phyloP scores from a whole-genome alignment of 2,113 vertebrate genomes.

The Pipra filicauda region DNA sequence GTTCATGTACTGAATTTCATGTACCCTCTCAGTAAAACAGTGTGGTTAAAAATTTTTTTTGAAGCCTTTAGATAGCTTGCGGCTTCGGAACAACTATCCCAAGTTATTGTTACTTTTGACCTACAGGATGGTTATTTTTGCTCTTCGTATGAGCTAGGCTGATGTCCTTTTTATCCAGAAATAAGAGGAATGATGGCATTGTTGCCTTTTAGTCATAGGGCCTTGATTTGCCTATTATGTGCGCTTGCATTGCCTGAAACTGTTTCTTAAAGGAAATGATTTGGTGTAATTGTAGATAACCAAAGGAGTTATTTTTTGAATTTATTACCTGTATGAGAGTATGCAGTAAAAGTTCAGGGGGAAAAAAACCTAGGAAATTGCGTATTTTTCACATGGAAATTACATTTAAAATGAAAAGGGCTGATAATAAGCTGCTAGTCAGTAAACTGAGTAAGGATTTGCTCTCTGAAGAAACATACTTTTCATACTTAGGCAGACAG shows the following conservation, averaged over 20 bases:
- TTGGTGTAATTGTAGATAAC: not conserved
- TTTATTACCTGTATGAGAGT: not conserved
- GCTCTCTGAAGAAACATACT: not conserved
- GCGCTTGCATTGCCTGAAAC: not conserved
- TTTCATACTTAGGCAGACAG: not conserved
- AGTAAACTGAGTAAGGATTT: not conserved
- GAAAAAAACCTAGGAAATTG: rapidly evolving
- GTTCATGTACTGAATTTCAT: not conserved
- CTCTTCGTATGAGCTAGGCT: not conserved
- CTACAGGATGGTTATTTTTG: not conserved
- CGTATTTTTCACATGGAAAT: not conserved
- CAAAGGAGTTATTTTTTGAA: not conserved
- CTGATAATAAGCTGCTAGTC: not conserved
- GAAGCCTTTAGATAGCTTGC: not conserved
- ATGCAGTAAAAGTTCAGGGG: not conserved
- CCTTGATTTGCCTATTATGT: not conserved
- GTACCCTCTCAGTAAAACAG: not conserved
- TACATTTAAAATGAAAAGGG: not conserved
- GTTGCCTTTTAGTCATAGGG: not conserved
- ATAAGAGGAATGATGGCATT: not conserved
- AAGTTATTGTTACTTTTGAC: not conserved
- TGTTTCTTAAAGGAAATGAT: not conserved
- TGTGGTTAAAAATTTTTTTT: not conserved
- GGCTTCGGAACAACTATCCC: rapidly evolving
- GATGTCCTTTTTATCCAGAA: not conserved